Conservation (phyloP, 2,888 invertebrate species). For the Ecliptopera silaceata region DNA sequence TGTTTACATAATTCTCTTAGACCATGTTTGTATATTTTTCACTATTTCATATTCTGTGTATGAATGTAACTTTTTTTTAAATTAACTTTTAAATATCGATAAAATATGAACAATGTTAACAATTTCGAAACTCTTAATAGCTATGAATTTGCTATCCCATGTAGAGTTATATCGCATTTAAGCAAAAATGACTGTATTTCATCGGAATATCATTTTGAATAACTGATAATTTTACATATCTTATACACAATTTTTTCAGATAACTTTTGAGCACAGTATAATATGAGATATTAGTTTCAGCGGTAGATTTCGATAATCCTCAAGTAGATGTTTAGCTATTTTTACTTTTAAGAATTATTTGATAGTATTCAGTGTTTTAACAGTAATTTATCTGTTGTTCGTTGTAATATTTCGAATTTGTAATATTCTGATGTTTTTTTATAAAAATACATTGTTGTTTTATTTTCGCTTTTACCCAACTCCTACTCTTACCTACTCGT, state of each 20-base stretch:
- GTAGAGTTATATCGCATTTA: slow-evolving; percentile 30
- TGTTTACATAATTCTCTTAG: no score
- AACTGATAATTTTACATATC: slow-evolving; percentile 61
- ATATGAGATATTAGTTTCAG: slow-evolving; percentile 22
- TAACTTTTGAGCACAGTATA: slow-evolving; percentile 64
- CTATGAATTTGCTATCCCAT: background rate
- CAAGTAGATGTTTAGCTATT: slow-evolving; percentile 7
- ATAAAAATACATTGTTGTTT: slow-evolving; percentile 60
- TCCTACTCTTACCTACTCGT: background rate
- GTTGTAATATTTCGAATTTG: slow-evolving; percentile 77
- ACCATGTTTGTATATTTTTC: background rate
- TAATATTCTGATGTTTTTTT: slow-evolving; percentile 74
- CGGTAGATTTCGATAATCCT: slow-evolving; percentile 4
- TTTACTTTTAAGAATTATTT: no score
- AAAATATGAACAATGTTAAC: background rate
- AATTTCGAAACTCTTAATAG: no score
- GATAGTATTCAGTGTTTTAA: slow-evolving; percentile 31
- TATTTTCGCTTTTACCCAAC: slow-evolving; percentile 37
- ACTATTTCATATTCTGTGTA: background rate
- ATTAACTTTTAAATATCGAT: background rate
- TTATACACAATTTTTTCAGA: slow-evolving; percentile 63
- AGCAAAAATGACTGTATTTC: slow-evolving; percentile 47
- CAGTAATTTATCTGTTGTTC: slow-evolving; percentile 58
- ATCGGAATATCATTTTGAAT: slow-evolving; percentile 64
- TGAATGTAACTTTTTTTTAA: no score